A percentile compares a stretch with the other conserved stretches of the same genome.
These are phyloP conservation scores for Galerucella pusilla DNA, from an alignment of 2,888 invertebrate genomes.

Conservation along the genomic window DNA sequence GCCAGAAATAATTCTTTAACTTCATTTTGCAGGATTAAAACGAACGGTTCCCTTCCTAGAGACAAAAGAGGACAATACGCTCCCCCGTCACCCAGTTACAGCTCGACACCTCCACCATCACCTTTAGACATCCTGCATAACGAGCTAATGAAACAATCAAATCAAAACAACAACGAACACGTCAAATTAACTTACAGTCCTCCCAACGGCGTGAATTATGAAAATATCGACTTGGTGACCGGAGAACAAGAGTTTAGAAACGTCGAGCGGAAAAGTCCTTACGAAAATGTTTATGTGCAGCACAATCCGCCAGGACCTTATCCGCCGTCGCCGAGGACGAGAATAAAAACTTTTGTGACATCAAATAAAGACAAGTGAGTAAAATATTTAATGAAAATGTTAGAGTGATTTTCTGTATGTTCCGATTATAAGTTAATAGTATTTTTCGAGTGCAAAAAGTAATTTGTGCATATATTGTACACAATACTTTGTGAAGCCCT, in stretches of 20 bases:
- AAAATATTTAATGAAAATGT: background rate
- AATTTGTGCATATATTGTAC: no score
- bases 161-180: constrained; percentile 57
- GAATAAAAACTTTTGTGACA: constrained; percentile 71
- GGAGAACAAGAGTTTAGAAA: constrained; percentile 53
- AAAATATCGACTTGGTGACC: constrained; percentile 57
- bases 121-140: constrained; percentile 58
- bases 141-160: constrained; percentile 53
- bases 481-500: no score
- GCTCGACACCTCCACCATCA: constrained; percentile 66
- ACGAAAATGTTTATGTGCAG: constrained; percentile 70
- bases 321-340: constrained; percentile 69
- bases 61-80: constrained; percentile 67
- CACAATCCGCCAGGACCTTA: constrained; percentile 64
- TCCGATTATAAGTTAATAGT: no score
- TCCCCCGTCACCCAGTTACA: constrained; percentile 58
- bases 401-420: no score
- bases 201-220: constrained; percentile 58
- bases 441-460: no score
- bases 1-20: no score
- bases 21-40: constrained; percentile 76
- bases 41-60: constrained; percentile 88
- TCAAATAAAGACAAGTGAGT: constrained; percentile 59
- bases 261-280: constrained; percentile 65
- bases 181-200: constrained; percentile 48